Evolutionary conservation across 2,888 invertebrate species (phyloP).

Genomic region (Dynastes maya): DNA sequence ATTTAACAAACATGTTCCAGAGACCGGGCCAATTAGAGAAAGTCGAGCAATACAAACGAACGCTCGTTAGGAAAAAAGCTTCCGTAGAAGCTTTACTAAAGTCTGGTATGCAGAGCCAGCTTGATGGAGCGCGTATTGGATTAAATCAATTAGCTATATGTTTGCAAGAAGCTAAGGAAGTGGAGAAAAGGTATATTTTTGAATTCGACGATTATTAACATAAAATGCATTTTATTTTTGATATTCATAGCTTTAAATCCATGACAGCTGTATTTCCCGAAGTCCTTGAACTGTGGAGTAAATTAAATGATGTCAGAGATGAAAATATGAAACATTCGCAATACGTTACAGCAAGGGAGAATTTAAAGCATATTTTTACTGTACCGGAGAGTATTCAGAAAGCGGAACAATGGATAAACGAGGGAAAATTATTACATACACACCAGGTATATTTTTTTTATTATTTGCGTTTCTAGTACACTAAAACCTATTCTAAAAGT

Average conservation of each 20-base stretch:
- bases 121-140: conserved; percentile 96
- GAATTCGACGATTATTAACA: neutral
- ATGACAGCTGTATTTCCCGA: conserved; percentile 83
- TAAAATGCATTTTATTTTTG: neutral
- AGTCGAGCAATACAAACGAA: conserved; percentile 85
- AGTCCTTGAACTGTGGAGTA: conserved; percentile 86
- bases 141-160: conserved; percentile 91
- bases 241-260: conserved; percentile 78
- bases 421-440: conserved; percentile 94
- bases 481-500: conserved; percentile 71
- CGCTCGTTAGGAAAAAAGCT: conserved; percentile 85
- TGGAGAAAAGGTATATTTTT: conserved; percentile 72
- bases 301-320: conserved; percentile 88
- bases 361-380: conserved; percentile 97
- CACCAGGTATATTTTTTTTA: conserved; percentile 79
- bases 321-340: conserved; percentile 97
- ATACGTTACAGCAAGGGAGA: conserved; percentile 98
- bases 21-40: conserved; percentile 96
- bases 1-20: conserved; percentile 94
- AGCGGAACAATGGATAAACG: conserved; percentile 94
- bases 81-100: conserved; percentile 96
- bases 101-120: conserved; percentile 98
- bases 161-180: conserved; percentile 87
- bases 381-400: conserved; percentile 97
- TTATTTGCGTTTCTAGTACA: conserved; percentile 39